These are phyloP conservation scores for Sipunculus nudus DNA, from an alignment of 2,888 invertebrate species.

Conservation along the genomic window DNA sequence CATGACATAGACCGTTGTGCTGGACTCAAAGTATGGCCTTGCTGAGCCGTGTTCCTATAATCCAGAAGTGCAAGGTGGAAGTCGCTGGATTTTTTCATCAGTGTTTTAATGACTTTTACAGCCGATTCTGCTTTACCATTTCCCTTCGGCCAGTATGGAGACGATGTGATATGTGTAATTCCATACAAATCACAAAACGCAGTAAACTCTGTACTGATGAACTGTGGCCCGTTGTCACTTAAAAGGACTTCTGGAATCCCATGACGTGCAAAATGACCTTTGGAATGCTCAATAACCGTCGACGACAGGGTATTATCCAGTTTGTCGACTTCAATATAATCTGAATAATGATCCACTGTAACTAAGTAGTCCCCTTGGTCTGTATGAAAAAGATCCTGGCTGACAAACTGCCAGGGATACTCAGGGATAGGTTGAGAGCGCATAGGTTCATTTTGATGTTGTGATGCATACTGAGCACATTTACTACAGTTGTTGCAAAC, in stretches of 20 bases:
- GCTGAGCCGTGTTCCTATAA: slow-evolving; percentile 12
- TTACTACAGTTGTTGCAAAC: background rate
- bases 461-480: slow-evolving; percentile 7
- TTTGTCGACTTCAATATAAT: slow-evolving; percentile 6
- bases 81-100: background rate
- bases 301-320: slow-evolving; percentile 1
- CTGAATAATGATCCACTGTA: slow-evolving; percentile 9
- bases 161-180: slow-evolving; percentile 6
- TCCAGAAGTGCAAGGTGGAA: background rate
- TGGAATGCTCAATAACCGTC: slow-evolving; percentile 1
- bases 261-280: slow-evolving; percentile 5
- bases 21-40: slow-evolving; percentile 8
- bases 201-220: background rate
- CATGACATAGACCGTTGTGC: slow-evolving; percentile 4
- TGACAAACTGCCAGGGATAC: slow-evolving; percentile 1
- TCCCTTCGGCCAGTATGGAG: slow-evolving; percentile 11
- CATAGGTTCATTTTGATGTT: slow-evolving; percentile 6
- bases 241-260: slow-evolving; percentile 2
- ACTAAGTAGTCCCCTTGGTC: slow-evolving; percentile 3
- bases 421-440: background rate
- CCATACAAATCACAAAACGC: slow-evolving; percentile 2
- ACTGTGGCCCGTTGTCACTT: background rate
- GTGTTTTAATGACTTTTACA: background rate
- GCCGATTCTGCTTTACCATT: slow-evolving; percentile 6
- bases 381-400: background rate